phyloP scores from a whole-genome alignment of 2,888 invertebrate species.

The Euclidia mi region DNA sequence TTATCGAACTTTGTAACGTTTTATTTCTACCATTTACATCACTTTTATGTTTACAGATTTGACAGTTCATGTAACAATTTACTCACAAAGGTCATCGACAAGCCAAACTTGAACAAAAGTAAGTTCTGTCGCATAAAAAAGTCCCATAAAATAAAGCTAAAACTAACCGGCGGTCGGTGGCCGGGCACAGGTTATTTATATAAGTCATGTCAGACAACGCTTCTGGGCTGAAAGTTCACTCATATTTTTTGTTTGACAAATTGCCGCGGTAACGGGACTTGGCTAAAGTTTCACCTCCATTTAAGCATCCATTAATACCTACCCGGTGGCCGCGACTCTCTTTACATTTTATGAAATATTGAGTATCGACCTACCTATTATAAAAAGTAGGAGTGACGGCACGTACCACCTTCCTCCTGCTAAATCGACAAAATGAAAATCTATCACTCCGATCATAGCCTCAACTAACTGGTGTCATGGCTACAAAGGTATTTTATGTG shows the following conservation, averaged over 20 bases:
- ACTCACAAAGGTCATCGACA: constrained; percentile 42
- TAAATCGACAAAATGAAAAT: constrained; percentile 10
- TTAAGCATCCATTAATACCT: constrained; percentile 82
- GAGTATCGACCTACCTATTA: constrained; percentile 45
- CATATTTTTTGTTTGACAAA: constrained; percentile 89
- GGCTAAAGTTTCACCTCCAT: constrained; percentile 86
- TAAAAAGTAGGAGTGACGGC: constrained; percentile 25
- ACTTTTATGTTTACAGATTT: constrained; percentile 12
- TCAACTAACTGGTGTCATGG: no score
- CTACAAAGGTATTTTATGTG: no score
- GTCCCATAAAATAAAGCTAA: constrained; percentile 67
- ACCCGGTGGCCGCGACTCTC: constrained; percentile 71
- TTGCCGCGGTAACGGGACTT: constrained; percentile 86
- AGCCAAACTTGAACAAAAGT: constrained; percentile 53
- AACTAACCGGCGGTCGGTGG: constrained; percentile 69
- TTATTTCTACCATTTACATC: not conserved
- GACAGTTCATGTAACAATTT: constrained; percentile 36
- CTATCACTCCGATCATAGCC: no score
- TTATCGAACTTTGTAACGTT: no score
- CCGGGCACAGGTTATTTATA: constrained; percentile 79
- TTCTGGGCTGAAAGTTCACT: constrained; percentile 81
- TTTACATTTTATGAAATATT: constrained; percentile 67
- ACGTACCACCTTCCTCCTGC: not conserved
- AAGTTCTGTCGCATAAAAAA: constrained; percentile 66
- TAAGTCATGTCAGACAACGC: constrained; percentile 83